A percentile compares a stretch with the other conserved stretches of the same genome.
phyloP scores from a whole-genome alignment of 2,888 invertebrate genomes.

The Poecilus cupreus region DNA sequence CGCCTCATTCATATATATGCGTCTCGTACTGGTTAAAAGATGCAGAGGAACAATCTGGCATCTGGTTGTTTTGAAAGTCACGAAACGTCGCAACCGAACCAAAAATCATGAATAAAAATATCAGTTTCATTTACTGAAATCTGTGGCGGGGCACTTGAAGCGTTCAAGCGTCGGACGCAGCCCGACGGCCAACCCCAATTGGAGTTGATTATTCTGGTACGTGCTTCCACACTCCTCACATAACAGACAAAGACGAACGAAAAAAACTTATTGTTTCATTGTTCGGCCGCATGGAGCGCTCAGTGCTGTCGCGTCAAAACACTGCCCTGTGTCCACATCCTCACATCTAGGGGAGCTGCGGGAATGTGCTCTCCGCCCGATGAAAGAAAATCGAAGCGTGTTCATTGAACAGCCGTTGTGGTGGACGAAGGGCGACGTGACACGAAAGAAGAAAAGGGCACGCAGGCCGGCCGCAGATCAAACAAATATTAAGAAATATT shows the following conservation, averaged over 20 bases:
- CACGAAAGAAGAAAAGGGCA: conserved; percentile 22
- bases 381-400: conserved; percentile 57
- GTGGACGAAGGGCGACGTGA: conserved; percentile 47
- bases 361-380: conserved; percentile 31
- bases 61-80: too few relatives aligned
- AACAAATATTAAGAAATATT: conserved; percentile 57
- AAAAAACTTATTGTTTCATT: conserved; percentile 37
- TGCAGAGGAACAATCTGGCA: too few relatives aligned
- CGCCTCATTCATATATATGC: too few relatives aligned
- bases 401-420: conserved; percentile 54
- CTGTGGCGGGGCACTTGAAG: too few relatives aligned
- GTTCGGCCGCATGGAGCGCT: neutral
- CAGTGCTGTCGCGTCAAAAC: too few relatives aligned
- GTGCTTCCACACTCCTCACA: neutral
- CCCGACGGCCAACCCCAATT: neutral
- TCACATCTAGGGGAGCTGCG: neutral
- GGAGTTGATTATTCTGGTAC: neutral
- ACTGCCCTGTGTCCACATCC: too few relatives aligned
- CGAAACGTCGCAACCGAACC: too few relatives aligned
- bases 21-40: too few relatives aligned
- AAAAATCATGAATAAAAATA: too few relatives aligned
- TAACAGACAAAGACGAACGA: neutral
- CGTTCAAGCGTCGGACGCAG: too few relatives aligned
- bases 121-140: too few relatives aligned
- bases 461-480: conserved; percentile 22